Evolutionary conservation across 1,140 invertebrate genomes (phyloP).

Genomic region (Hyposmocoma kahamanoa): DNA sequence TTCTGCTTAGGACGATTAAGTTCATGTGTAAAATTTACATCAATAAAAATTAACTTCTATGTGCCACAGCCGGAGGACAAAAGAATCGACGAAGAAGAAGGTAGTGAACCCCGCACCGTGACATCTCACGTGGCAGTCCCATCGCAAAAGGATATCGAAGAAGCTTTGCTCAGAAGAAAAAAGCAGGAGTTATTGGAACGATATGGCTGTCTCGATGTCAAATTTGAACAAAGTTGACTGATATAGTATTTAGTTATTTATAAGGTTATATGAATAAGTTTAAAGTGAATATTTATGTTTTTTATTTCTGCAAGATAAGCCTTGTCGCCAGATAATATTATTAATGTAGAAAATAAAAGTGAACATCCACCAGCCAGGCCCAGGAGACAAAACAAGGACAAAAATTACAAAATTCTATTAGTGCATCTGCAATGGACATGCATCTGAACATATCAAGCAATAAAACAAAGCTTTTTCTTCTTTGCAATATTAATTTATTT

Average conservation of each 20-base stretch:
- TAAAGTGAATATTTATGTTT: background rate
- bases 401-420: background rate
- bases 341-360: background rate
- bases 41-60: conserved; percentile 8
- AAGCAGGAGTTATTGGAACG: conserved; percentile 92
- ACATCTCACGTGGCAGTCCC: conserved; percentile 92
- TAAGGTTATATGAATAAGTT: background rate
- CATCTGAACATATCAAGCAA: background rate
- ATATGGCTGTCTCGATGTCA: conserved; percentile 75
- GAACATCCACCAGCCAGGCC: background rate
- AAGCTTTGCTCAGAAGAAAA: conserved; percentile 88
- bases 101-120: conserved; percentile 66
- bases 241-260: background rate
- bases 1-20: no score
- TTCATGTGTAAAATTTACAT: no score
- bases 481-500: conserved; percentile 34
- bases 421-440: background rate
- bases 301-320: background rate
- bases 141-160: conserved; percentile 91
- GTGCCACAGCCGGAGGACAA: conserved; percentile 54
- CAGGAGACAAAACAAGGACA: background rate
- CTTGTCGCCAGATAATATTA: background rate
- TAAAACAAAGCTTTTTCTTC: background rate
- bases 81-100: conserved; percentile 50
- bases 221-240: conserved; percentile 32